A percentile compares a stretch with the other conserved stretches of the same genome.
phyloP scores from a whole-genome alignment of 2,888 invertebrate genomes.

The Sylvicola cinctus region DNA sequence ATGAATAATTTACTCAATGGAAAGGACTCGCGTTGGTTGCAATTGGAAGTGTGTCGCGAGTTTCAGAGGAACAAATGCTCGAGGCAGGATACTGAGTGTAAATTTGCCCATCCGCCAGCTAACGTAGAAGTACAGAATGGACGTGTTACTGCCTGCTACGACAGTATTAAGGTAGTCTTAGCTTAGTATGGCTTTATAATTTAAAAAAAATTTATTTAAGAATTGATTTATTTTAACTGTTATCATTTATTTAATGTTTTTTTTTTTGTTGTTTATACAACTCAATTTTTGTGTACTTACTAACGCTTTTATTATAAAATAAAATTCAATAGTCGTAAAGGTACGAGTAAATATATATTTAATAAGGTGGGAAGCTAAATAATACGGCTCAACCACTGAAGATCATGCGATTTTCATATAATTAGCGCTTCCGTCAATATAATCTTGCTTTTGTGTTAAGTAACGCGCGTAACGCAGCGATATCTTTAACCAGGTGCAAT shows the following conservation, averaged over 20 bases:
- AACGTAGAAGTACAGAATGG: conserved; percentile 99
- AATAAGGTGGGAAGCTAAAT: no score
- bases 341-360: no score
- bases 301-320: background rate
- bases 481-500: no score
- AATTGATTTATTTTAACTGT: no score
- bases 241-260: background rate
- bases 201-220: no score
- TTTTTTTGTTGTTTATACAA: background rate
- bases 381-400: no score
- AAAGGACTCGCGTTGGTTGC: conserved; percentile 99
- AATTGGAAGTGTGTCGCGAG: conserved; percentile 98
- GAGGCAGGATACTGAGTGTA: conserved; percentile 97
- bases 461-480: no score
- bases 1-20: conserved; percentile 93
- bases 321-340: no score
- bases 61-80: conserved; percentile 99
- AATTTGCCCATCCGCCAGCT: conserved; percentile 98
- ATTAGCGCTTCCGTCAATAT: no score
- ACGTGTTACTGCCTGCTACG: conserved; percentile 99
- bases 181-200: no score
- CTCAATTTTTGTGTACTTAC: background rate
- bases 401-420: no score
- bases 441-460: no score
- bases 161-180: conserved; percentile 94